Evolutionary conservation across 2,797 vertebrate genomes (phyloP).

Genomic region (Pseudotriccus pelzelni): DNA sequence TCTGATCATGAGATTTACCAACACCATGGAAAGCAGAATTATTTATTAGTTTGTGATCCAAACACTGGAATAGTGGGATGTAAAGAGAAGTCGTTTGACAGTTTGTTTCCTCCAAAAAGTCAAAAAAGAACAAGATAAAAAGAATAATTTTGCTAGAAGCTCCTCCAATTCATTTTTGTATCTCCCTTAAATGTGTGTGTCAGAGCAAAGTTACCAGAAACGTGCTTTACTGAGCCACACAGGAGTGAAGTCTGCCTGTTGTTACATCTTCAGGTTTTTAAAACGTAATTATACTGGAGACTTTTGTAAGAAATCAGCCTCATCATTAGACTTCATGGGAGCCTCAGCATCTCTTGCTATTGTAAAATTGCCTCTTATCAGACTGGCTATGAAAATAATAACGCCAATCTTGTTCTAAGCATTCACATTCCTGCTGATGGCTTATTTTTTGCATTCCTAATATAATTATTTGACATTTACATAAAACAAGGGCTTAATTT

Average conservation of each 20-base stretch:
- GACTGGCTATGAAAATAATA: conserved; percentile 65
- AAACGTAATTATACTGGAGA: conserved; percentile 5
- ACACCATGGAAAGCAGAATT: neutral
- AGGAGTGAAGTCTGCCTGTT: neutral
- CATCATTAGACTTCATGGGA: conserved; percentile 43
- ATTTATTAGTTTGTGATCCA: neutral
- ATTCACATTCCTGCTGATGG: conserved; percentile 68
- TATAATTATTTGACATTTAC: conserved; percentile 72
- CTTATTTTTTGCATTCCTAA: conserved; percentile 64
- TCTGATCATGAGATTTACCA: neutral
- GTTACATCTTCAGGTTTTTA: neutral
- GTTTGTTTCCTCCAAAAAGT: neutral
- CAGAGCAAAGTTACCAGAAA: neutral
- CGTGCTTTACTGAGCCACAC: neutral
- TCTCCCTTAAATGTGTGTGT: neutral
- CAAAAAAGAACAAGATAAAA: neutral
- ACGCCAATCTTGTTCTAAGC: conserved; percentile 53
- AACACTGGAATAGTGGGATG: neutral
- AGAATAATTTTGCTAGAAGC: neutral
- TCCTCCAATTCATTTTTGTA: neutral
- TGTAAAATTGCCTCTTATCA: conserved; percentile 49
- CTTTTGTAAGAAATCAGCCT: conserved; percentile 45
- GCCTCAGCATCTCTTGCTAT: conserved; percentile 20
- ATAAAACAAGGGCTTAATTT: conserved; percentile 67
- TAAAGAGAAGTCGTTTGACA: neutral